phyloP scores from a whole-genome alignment of 2,113 vertebrate species.

The Poicephalus meyeri region DNA sequence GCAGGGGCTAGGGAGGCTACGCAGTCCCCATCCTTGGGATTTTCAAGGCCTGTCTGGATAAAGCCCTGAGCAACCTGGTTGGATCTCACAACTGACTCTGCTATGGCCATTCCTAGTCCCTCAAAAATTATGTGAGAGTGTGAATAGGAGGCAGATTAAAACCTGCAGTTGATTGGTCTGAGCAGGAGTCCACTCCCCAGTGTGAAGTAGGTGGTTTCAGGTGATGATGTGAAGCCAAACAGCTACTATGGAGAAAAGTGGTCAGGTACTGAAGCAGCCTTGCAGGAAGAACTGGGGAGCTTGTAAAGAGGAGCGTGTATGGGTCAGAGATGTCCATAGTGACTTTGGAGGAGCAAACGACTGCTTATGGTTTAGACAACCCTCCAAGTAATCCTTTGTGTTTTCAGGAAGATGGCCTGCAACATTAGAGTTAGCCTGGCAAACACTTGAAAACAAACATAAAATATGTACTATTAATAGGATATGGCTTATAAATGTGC shows the following conservation, averaged over 20 bases:
- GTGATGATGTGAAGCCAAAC: neutral
- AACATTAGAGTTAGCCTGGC: too few species aligned
- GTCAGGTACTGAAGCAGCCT: neutral
- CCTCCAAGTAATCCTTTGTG: neutral
- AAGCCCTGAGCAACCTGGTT: neutral
- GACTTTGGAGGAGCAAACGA: neutral
- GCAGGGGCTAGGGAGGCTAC: neutral
- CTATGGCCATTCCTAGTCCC: neutral
- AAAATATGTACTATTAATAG: neutral
- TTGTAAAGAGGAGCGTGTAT: neutral
- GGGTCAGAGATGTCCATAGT: neutral
- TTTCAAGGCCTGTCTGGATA: neutral
- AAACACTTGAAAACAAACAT: neutral
- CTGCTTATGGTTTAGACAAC: neutral
- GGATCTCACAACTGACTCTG: neutral
- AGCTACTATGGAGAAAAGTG: neutral
- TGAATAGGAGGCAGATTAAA: neutral
- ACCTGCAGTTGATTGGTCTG: neutral
- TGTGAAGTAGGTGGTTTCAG: rapidly evolving
- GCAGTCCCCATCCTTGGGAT: neutral
- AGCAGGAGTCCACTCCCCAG: rapidly evolving
- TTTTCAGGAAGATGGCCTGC: neutral
- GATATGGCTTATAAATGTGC: neutral
- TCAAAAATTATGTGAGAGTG: neutral
- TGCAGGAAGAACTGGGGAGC: neutral